Percentiles rank a stretch among this genome's conserved stretches.
These are phyloP conservation scores for Merops nubicus DNA, from an alignment of 2,113 vertebrate species.

Conservation along the genomic window DNA sequence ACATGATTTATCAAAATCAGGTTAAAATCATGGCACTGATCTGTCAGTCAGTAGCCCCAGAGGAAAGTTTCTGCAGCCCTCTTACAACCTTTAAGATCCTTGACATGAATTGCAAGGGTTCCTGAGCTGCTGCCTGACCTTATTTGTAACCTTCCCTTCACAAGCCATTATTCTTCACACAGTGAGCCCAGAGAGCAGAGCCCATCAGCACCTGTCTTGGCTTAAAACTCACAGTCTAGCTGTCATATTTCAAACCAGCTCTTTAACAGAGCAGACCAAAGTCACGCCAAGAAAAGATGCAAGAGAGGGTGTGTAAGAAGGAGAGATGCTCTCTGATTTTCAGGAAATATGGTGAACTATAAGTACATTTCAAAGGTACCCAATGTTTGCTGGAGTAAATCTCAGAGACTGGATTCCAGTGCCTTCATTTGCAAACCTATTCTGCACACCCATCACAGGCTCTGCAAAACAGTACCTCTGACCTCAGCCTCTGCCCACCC, in stretches of 20 bases:
- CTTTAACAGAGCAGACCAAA: conserved; percentile 31
- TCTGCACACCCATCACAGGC: not conserved
- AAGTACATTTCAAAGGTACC: not conserved
- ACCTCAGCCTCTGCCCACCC: not conserved
- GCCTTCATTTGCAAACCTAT: not conserved
- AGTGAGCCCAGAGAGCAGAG: not conserved
- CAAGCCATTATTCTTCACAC: conserved; percentile 43
- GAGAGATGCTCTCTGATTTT: not conserved
- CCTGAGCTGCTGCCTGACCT: conserved; percentile 17
- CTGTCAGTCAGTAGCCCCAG: conserved; percentile 24
- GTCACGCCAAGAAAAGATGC: not conserved
- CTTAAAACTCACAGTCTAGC: not conserved
- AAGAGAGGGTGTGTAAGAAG: not conserved
- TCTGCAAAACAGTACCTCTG: not conserved
- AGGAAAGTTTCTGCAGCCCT: conserved; percentile 27
- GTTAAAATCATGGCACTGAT: not conserved
- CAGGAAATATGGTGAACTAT: not conserved
- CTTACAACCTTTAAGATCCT: conserved; percentile 5
- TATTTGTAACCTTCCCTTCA: conserved; percentile 7
- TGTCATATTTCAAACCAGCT: not conserved
- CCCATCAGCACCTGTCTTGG: not conserved
- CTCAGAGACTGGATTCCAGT: not conserved
- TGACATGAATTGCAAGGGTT: conserved; percentile 8
- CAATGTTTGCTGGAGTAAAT: not conserved
- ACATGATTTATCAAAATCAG: conserved; percentile 31